phyloP scores from a whole-genome alignment of 2,797 vertebrate genomes.

The Sebastes steindachneri region DNA sequence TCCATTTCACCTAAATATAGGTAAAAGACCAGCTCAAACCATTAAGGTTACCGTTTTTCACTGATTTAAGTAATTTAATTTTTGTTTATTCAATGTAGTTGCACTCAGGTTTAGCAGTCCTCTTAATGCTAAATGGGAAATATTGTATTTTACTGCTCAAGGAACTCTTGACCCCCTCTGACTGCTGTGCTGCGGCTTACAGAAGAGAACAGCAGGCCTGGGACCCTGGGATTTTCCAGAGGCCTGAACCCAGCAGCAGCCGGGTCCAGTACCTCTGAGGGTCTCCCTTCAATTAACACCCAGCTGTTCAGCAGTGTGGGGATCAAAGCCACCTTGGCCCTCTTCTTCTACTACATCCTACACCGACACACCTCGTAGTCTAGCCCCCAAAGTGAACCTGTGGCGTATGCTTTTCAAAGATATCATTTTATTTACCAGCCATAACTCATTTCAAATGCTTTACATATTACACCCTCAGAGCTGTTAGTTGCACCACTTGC shows the following conservation, averaged over 20 bases:
- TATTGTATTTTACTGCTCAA: slow-evolving; percentile 36
- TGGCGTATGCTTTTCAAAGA: neutral
- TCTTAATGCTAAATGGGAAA: neutral
- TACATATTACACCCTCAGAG: neutral
- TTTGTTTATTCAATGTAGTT: neutral
- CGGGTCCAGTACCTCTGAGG: slow-evolving; percentile 57
- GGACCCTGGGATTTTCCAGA: slow-evolving; percentile 69
- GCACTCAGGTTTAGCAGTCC: neutral
- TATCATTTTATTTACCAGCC: neutral
- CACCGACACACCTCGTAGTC: neutral
- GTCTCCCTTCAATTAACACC: slow-evolving; percentile 76
- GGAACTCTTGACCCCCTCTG: slow-evolving; percentile 49
- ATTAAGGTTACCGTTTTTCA: neutral
- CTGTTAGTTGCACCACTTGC: neutral
- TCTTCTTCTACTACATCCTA: slow-evolving; percentile 7
- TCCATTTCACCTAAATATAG: neutral
- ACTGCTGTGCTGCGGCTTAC: slow-evolving; percentile 56
- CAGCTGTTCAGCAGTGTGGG: slow-evolving; percentile 70
- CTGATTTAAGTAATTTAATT: neutral
- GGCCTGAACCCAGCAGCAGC: slow-evolving; percentile 60
- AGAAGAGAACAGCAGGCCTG: slow-evolving; percentile 77
- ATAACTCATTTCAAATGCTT: neutral
- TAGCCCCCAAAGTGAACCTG: neutral
- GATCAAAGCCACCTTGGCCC: slow-evolving; percentile 48
- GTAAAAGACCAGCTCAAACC: neutral